Percentiles rank a stretch among this genome's conserved stretches.
These are phyloP conservation scores for Tenualosa thibaudeaui DNA, from an alignment of 2,797 vertebrate genomes.

Conservation along the genomic window DNA sequence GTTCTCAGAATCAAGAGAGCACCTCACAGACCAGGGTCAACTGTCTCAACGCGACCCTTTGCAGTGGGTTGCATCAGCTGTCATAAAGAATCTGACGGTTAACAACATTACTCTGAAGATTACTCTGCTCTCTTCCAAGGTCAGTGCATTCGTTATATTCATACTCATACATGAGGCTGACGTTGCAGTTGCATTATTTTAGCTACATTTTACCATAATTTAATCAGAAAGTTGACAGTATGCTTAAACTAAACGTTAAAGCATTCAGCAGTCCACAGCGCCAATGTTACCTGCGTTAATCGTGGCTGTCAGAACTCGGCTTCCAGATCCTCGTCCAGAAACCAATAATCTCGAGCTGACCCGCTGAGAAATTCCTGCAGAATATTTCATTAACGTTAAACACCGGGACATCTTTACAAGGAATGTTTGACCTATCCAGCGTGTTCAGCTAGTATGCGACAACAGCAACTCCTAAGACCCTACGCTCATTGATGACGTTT, in stretches of 20 bases:
- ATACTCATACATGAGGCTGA: neutral
- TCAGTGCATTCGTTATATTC: no score
- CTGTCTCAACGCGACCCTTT: no score
- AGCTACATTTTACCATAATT: neutral
- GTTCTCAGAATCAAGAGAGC: no score
- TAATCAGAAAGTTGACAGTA: neutral
- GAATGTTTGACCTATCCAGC: slow-evolving; percentile 31
- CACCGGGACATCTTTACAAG: slow-evolving; percentile 67
- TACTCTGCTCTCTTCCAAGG: neutral
- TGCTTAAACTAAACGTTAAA: neutral
- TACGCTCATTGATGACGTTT: slow-evolving; percentile 60
- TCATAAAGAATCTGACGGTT: neutral
- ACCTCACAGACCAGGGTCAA: no score
- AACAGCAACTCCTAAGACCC: slow-evolving; percentile 45
- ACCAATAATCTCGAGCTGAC: slow-evolving; percentile 36
- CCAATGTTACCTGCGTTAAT: slow-evolving; percentile 53
- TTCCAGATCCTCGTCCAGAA: slow-evolving; percentile 49
- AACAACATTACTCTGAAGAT: neutral
- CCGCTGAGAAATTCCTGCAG: slow-evolving; percentile 51
- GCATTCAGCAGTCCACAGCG: neutral
- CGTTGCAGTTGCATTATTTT: neutral
- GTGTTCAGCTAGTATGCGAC: neutral
- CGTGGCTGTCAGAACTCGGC: slow-evolving; percentile 35
- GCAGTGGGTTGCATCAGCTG: neutral
- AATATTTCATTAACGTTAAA: slow-evolving; percentile 63